A percentile compares a stretch with the other conserved stretches of the same genome.
These are phyloP conservation scores for Dermolepida albohirtum DNA, from an alignment of 2,888 invertebrate genomes.

Conservation along the genomic window DNA sequence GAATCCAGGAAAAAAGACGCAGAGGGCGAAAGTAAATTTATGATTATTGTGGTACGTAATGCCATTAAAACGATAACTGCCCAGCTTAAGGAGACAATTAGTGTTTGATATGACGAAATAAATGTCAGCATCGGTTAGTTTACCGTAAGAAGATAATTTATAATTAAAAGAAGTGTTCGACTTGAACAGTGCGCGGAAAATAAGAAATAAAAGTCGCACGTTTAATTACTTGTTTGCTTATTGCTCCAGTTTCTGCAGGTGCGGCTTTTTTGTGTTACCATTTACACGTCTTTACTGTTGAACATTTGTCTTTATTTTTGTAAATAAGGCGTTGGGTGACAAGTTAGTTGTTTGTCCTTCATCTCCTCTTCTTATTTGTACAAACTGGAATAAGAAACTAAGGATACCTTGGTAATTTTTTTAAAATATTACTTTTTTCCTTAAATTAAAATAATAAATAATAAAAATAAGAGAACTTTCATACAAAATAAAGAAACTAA, in stretches of 20 bases:
- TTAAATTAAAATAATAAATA: too few species aligned
- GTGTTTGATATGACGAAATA: constrained; percentile 32
- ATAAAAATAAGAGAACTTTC: too few species aligned
- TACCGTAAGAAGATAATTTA: constrained; percentile 34
- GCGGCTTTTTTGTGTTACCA: constrained; percentile 28
- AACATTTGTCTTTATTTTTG: constrained; percentile 15
- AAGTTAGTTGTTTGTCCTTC: background rate
- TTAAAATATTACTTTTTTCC: too few species aligned
- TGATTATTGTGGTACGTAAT: constrained; percentile 19
- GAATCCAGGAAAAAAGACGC: constrained; percentile 20
- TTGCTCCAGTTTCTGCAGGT: constrained; percentile 34
- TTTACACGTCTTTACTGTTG: constrained; percentile 28
- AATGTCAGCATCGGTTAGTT: constrained; percentile 25
- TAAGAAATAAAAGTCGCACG: constrained; percentile 34
- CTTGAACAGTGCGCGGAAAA: constrained; percentile 17
- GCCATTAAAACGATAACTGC: constrained; percentile 25
- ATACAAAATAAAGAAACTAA: too few species aligned
- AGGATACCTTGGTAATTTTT: too few species aligned
- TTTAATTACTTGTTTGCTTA: constrained; percentile 36
- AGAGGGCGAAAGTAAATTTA: constrained; percentile 35
- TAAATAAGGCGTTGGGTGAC: constrained; percentile 18
- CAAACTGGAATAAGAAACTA: too few species aligned
- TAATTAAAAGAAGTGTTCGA: constrained; percentile 29
- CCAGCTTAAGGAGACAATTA: constrained; percentile 34
- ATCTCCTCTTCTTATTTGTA: too few species aligned